These are phyloP conservation scores for Acrobasis consociella DNA, from an alignment of 2,888 invertebrate genomes.

Conservation along the genomic window DNA sequence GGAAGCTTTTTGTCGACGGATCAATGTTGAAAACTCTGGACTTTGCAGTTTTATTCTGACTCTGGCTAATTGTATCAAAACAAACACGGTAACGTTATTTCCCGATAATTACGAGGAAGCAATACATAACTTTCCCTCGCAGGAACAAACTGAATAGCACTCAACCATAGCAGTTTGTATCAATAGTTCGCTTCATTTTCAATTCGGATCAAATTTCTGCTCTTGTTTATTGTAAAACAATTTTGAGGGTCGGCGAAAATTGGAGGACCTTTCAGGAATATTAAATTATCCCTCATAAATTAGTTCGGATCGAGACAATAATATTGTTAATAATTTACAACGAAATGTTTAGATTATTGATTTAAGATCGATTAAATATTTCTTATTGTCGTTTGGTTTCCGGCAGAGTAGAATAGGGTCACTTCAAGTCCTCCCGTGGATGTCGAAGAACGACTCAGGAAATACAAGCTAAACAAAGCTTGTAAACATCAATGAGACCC, in stretches of 20 bases:
- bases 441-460: too few species aligned
- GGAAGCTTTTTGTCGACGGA: too few species aligned
- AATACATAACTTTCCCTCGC: slow-evolving; percentile 13
- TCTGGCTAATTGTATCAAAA: not conserved
- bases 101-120: slow-evolving; percentile 10
- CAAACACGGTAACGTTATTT: slow-evolving; percentile 8
- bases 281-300: not conserved
- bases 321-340: not conserved
- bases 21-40: too few species aligned
- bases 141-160: slow-evolving; percentile 5
- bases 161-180: slow-evolving; percentile 2
- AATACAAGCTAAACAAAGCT: too few species aligned
- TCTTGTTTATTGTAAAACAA: not conserved
- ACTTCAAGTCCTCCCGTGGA: too few species aligned
- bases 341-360: not conserved
- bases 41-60: too few species aligned
- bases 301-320: not conserved
- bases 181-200: not conserved
- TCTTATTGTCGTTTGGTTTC: not conserved
- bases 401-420: too few species aligned
- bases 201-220: not conserved
- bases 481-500: too few species aligned
- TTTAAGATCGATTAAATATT: too few species aligned
- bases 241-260: slow-evolving; percentile 1
- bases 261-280: not conserved